A percentile compares a stretch with the other conserved stretches of the same genome.
Conservation (phyloP, 2,888 invertebrate genomes). For the Mimumesa dahlbomi region DNA sequence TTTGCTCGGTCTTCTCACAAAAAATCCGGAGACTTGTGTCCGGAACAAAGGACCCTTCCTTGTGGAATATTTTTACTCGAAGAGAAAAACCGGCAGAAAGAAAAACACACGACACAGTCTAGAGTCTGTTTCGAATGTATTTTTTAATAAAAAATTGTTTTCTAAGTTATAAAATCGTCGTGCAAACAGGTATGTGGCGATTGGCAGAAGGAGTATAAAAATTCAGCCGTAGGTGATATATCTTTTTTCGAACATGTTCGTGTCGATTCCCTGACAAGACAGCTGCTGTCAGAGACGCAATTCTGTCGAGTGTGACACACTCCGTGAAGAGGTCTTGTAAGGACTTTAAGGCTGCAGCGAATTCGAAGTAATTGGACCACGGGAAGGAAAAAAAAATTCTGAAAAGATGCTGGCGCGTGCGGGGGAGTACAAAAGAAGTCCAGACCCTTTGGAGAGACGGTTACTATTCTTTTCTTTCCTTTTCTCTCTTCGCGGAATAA, state of each 20-base stretch:
- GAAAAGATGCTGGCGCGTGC: conserved; percentile 45
- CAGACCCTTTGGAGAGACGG: conserved; percentile 25
- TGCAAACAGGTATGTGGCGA: too few relatives aligned
- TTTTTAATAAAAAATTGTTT: too few relatives aligned
- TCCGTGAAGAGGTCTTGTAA: conserved; percentile 52
- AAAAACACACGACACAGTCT: too few relatives aligned
- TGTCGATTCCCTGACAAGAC: conserved; percentile 17
- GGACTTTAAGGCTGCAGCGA: conserved; percentile 29
- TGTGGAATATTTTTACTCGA: not conserved
- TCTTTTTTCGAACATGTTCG: not conserved
- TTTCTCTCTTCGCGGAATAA: conserved; percentile 54
- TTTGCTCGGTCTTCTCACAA: conserved; percentile 27
- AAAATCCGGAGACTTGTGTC: too few relatives aligned
- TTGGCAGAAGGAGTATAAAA: too few relatives aligned
- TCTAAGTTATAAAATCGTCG: too few relatives aligned
- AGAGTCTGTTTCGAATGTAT: too few relatives aligned
- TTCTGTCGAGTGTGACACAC: conserved; percentile 50
- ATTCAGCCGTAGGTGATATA: too few relatives aligned
- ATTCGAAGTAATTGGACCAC: conserved; percentile 70
- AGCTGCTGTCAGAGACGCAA: conserved; percentile 46
- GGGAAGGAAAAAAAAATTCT: conserved; percentile 26
- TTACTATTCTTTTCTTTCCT: too few relatives aligned
- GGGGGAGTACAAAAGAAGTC: conserved; percentile 55
- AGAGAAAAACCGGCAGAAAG: not conserved
- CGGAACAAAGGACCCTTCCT: not conserved